Conservation (phyloP, 2,797 vertebrate species). For the Phoebastria nigripes region DNA sequence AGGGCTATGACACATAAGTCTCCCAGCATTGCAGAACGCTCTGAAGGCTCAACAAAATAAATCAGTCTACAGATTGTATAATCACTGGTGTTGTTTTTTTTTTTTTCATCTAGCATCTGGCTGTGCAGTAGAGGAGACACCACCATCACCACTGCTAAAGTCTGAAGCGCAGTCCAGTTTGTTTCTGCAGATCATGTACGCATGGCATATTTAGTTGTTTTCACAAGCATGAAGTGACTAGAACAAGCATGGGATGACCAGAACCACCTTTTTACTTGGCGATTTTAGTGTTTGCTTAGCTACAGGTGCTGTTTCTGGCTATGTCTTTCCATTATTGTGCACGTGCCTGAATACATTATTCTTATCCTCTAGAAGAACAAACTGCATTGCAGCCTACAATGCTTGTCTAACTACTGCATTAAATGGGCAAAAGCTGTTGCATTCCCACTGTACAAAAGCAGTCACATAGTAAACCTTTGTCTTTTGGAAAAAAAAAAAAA, state of each 20-base stretch:
- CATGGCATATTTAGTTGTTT: background rate
- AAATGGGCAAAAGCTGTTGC: background rate
- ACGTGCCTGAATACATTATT: background rate
- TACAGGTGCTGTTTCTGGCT: background rate
- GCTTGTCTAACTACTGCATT: background rate
- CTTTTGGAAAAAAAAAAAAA: accelerated
- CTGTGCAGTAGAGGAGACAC: background rate
- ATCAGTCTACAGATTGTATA: background rate
- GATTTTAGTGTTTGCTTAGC: background rate
- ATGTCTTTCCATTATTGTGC: background rate
- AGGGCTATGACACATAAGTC: background rate
- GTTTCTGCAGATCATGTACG: background rate
- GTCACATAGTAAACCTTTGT: background rate
- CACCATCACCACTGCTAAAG: background rate
- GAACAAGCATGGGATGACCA: background rate
- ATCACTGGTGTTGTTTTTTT: background rate
- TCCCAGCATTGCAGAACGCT: background rate
- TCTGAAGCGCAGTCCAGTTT: background rate
- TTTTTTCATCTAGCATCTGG: background rate
- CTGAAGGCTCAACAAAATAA: background rate
- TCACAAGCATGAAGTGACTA: background rate
- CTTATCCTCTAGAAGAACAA: background rate
- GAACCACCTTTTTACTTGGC: background rate
- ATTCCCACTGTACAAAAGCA: background rate
- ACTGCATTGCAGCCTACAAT: background rate